A percentile compares a stretch with the other conserved stretches of the same genome.
phyloP scores from a whole-genome alignment of 2,113 vertebrate genomes.

The Morone chrysops region DNA sequence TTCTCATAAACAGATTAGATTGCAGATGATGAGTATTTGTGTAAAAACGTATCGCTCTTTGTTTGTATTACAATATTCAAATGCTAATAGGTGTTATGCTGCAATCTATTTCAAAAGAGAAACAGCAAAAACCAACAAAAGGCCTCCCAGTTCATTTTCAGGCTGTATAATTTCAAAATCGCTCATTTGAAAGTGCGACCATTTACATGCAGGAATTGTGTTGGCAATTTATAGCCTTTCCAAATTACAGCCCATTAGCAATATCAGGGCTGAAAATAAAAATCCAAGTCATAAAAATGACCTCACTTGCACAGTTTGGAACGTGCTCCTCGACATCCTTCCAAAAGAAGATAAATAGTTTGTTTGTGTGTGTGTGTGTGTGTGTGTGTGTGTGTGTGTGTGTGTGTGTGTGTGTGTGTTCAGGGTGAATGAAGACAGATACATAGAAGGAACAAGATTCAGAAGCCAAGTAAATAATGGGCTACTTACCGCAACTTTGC shows the following conservation, averaged over 20 bases:
- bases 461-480: slow-evolving; percentile 82
- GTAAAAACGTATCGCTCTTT: slow-evolving; percentile 72
- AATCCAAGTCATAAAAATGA: slow-evolving; percentile 64
- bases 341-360: slow-evolving; percentile 17
- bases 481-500: slow-evolving; percentile 98
- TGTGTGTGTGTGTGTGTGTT: slow-evolving; percentile 28
- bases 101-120: slow-evolving; percentile 72
- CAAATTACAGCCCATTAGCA: slow-evolving; percentile 77
- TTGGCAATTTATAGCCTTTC: slow-evolving; percentile 68
- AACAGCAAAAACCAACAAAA: slow-evolving; percentile 73
- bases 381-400: slow-evolving; percentile 22
- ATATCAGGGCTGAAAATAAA: slow-evolving; percentile 70
- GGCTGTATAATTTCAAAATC: slow-evolving; percentile 74
- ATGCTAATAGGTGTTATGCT: slow-evolving; percentile 77
- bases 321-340: slow-evolving; percentile 34
- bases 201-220: slow-evolving; percentile 70
- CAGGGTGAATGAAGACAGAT: slow-evolving; percentile 42
- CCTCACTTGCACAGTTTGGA: slow-evolving; percentile 58
- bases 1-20: slow-evolving; percentile 76
- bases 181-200: slow-evolving; percentile 70
- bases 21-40: slow-evolving; percentile 76
- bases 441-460: slow-evolving; percentile 60
- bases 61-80: slow-evolving; percentile 74
- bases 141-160: slow-evolving; percentile 65
- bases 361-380: slow-evolving; percentile 12